These are phyloP conservation scores for Phalacrocorax carbo DNA, from an alignment of 2,113 vertebrate genomes.

Conservation along the genomic window DNA sequence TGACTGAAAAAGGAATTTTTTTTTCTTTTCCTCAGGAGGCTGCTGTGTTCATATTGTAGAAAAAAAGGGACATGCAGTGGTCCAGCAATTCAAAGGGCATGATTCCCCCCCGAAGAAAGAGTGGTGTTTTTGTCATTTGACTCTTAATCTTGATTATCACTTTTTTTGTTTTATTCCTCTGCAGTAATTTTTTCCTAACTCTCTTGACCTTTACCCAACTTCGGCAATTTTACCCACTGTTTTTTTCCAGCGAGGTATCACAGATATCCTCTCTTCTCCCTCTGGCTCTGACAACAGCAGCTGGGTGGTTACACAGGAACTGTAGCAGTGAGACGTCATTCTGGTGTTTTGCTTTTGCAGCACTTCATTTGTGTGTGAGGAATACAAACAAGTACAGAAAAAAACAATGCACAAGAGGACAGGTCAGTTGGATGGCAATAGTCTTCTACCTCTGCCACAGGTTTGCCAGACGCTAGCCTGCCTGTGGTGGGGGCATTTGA, in stretches of 20 bases:
- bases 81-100: background rate
- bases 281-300: background rate
- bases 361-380: background rate
- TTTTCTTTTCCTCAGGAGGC: background rate
- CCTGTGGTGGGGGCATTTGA: background rate
- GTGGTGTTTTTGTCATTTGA: background rate
- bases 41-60: background rate
- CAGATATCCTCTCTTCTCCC: background rate
- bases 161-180: background rate
- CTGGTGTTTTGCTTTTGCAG: background rate
- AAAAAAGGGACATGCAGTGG: background rate
- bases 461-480: background rate
- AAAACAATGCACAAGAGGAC: background rate
- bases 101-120: background rate
- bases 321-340: background rate
- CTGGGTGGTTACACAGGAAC: background rate
- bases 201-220: background rate
- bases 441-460: background rate
- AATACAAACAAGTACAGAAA: background rate
- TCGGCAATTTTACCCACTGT: background rate
- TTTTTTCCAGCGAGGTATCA: background rate
- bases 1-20: background rate
- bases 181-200: background rate
- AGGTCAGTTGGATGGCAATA: background rate
- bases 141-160: background rate